A percentile compares a stretch with the other conserved stretches of the same genome.
phyloP scores from a whole-genome alignment of 1,140 invertebrate species.

The Pomphorhynchus laevis region DNA sequence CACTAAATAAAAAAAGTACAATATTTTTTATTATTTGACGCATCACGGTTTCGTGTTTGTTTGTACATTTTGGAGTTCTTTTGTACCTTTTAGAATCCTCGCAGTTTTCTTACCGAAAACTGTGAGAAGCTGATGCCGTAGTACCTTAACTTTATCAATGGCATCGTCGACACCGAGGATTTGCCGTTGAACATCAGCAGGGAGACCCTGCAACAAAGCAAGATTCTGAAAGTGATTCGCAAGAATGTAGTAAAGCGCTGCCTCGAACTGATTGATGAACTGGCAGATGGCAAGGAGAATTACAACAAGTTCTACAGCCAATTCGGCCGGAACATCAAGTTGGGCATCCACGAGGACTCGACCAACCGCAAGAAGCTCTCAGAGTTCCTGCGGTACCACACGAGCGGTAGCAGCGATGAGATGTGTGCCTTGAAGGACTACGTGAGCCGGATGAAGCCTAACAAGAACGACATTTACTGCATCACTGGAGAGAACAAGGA shows the following conservation, averaged over 20 bases:
- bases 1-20: no score
- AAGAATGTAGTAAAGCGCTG: slow-evolving; percentile 96
- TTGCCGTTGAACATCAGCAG: slow-evolving; percentile 82
- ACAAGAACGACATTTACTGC: slow-evolving; percentile 84
- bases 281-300: slow-evolving; percentile 70
- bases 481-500: slow-evolving; percentile 82
- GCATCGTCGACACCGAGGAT: slow-evolving; percentile 93
- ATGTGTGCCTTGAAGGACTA: slow-evolving; percentile 65
- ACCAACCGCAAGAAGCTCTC: slow-evolving; percentile 64
- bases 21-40: no score
- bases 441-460: slow-evolving; percentile 79
- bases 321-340: slow-evolving; percentile 79
- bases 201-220: slow-evolving; percentile 94
- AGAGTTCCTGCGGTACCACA: slow-evolving; percentile 57
- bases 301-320: slow-evolving; percentile 97
- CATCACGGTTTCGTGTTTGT: no score
- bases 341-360: slow-evolving; percentile 84
- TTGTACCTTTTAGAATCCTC: no score
- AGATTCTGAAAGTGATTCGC: slow-evolving; percentile 78
- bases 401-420: slow-evolving; percentile 68
- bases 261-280: slow-evolving; percentile 65
- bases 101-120: slow-evolving; percentile 99
- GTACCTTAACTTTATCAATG: slow-evolving; percentile 76
- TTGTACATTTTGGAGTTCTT: no score
- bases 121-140: slow-evolving; percentile 90